phyloP scores from a whole-genome alignment of 1,140 invertebrate genomes.

The Lepidotrigona ventralis region DNA sequence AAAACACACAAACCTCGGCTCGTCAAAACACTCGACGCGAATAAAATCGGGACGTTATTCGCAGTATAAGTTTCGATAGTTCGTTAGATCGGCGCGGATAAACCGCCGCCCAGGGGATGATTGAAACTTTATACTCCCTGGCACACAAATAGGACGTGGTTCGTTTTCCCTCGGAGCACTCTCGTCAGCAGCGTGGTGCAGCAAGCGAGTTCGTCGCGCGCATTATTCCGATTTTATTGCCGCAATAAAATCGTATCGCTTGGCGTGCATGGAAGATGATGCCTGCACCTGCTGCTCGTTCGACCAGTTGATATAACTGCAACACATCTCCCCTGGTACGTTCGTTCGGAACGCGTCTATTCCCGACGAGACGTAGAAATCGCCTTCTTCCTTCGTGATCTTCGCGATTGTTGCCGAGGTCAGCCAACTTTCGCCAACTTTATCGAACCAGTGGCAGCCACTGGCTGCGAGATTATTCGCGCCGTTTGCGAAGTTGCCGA shows the following conservation, averaged over 20 bases:
- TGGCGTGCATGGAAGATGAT: constrained; percentile 41
- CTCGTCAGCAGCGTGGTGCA: not conserved
- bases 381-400: constrained; percentile 3
- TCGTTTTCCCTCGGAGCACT: constrained; percentile 8
- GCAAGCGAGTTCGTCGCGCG: constrained; percentile 20
- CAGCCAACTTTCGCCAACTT: constrained; percentile 14
- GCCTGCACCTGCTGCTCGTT: constrained; percentile 51
- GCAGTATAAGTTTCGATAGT: not conserved
- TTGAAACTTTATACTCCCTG: constrained; percentile 54
- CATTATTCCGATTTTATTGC: constrained; percentile 56
- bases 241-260: constrained; percentile 46
- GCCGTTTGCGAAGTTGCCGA: not conserved
- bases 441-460: not conserved
- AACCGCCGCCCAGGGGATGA: constrained; percentile 14
- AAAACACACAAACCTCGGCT: not conserved
- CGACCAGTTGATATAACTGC: constrained; percentile 46
- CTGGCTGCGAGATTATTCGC: not conserved
- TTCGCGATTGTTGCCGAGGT: constrained; percentile 29
- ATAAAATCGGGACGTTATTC: not conserved
- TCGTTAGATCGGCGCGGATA: constrained; percentile 51
- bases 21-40: not conserved
- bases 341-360: constrained; percentile 30
- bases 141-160: constrained; percentile 16
- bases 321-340: not conserved
- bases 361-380: constrained; percentile 45